Evolutionary conservation across 2,113 vertebrate genomes (phyloP), one percentile per base, ranked within the genome.

Genomic region (Mesoclemmys tuberculata): DNA sequence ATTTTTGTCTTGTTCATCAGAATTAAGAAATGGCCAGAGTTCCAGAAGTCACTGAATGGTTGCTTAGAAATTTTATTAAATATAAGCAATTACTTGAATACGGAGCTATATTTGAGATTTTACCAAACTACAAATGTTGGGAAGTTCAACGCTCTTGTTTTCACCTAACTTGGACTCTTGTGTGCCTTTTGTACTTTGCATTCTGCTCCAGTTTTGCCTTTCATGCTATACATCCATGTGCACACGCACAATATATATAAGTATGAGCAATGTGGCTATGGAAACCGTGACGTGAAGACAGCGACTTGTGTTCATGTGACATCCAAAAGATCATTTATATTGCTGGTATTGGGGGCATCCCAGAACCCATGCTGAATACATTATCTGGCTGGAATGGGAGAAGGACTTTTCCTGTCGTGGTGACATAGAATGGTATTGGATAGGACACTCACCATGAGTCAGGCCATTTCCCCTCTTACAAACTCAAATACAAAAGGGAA

Each of bases 1-100:
- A 54, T 51, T 86, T 5, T 2, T 0, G 3, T 51, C 56, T 74
- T 0, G 1, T 3, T 24, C 6, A 2, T 1, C 71, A 1, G 49
- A 10, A 2, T 1, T 8, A 74, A 2, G 27, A 80, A 16, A 2
- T 1, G 44, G n/a, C 44, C 75, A 81, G n/a, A 80, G 38, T 27
- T 22, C 8, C 14, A 71, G 31, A 27, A 51, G 5, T 29, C n/a
- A n/a, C n/a, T n/a, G n/a, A n/a, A n/a, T n/a, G 46, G 78, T 14
- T 85, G 46, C 68, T 82, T 75, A 56, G 21, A 29, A 86, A 58
- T 51, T 1, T 13, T 85, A 26, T 29, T 29, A 38, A 44, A 84
- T 71, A 16, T 48, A 71, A 51, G n/a, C 19, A 51, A 5, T 13
- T 44, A 68, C 29, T 24, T 41, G 27, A 5, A 54, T 48, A 61